phyloP scores from a whole-genome alignment of 2,888 invertebrate genomes.

The Zele albiditarsus region DNA sequence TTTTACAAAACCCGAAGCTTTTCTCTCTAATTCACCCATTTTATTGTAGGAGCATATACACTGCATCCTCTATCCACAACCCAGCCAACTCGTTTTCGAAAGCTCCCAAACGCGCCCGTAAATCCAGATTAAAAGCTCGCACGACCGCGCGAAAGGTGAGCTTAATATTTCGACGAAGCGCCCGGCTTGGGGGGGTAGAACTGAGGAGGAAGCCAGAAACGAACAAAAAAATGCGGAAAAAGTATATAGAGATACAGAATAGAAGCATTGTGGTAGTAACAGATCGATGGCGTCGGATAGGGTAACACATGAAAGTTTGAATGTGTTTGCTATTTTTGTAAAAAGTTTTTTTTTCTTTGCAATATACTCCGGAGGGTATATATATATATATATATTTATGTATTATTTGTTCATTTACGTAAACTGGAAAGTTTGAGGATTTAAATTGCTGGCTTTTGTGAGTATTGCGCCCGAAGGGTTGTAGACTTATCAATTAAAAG shows the following conservation, averaged over 20 bases:
- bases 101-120: conserved; percentile 47
- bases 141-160: conserved; percentile 35
- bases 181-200: conserved; percentile 20
- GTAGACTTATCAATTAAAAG: conserved; percentile 43
- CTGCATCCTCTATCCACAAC: conserved; percentile 15
- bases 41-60: conserved; percentile 35
- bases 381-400: background rate
- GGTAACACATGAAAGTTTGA: conserved; percentile 8
- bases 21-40: conserved; percentile 28
- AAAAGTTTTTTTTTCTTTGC: background rate
- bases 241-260: conserved; percentile 9
- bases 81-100: conserved; percentile 46
- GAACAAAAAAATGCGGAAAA: background rate
- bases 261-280: conserved; percentile 20
- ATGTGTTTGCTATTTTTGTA: conserved; percentile 28
- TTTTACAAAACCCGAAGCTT: conserved; percentile 37
- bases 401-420: conserved; percentile 12
- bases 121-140: conserved; percentile 52
- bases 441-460: conserved; percentile 25
- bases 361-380: background rate
- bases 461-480: conserved; percentile 7
- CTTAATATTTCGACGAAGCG: conserved; percentile 45
- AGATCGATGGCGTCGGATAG: conserved; percentile 25
- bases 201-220: background rate
- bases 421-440: conserved; percentile 4